These are phyloP conservation scores for Bujurquina vittata DNA, from an alignment of 2,113 vertebrate species.

Conservation along the genomic window DNA sequence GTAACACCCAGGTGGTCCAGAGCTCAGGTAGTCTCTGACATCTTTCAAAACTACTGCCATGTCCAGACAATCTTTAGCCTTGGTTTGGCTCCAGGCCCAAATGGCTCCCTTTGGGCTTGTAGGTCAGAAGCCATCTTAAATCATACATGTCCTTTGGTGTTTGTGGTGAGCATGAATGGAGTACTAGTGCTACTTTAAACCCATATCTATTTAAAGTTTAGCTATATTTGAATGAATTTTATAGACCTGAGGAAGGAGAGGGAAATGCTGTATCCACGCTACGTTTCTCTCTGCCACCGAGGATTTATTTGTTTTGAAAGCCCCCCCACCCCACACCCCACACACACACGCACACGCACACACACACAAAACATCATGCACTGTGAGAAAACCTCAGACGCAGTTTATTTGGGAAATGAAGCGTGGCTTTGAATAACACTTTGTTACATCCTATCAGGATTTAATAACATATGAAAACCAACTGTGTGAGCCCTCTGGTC, in stretches of 20 bases:
- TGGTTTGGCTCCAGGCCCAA: conserved; percentile 19
- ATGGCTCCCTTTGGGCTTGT: conserved; percentile 44
- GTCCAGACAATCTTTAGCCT: neutral
- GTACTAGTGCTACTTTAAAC: conserved; percentile 8
- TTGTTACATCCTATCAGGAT: conserved; percentile 14
- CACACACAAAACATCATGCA: conserved; percentile 15
- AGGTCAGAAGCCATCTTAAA: conserved; percentile 47
- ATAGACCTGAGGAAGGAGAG: neutral
- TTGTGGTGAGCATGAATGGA: conserved; percentile 13
- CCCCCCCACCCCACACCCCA: neutral
- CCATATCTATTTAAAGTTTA: conserved; percentile 7
- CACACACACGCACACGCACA: no score
- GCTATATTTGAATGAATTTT: conserved; percentile 24
- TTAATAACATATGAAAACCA: conserved; percentile 31
- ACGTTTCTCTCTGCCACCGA: neutral
- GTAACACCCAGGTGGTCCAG: conserved; percentile 60
- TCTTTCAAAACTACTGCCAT: neutral
- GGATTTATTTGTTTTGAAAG: conserved; percentile 51
- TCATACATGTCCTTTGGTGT: conserved; percentile 44
- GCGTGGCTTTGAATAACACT: conserved; percentile 31
- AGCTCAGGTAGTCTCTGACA: conserved; percentile 40
- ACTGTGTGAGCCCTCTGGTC: neutral
- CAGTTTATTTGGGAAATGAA: conserved; percentile 62
- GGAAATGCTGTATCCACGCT: neutral
- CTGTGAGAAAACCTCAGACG: conserved; percentile 39